Base-by-base conservation (phyloP, 2,888 invertebrate species). In the Schrankia costaestrigalis region DNA sequence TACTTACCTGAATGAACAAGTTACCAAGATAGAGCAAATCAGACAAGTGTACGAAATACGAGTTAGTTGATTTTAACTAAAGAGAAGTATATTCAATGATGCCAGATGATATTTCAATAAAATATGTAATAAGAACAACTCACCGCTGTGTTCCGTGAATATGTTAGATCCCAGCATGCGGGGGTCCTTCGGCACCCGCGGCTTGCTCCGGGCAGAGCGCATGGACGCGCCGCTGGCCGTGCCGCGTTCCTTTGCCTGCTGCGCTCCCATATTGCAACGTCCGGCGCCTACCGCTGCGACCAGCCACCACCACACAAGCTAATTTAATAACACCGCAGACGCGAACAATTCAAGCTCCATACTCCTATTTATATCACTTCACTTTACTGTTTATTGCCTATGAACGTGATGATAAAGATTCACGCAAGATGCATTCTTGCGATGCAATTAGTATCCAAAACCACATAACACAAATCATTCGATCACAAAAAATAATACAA, bases 81-180 rank as follows among this genome's bases (percentile, higher is more conserved):
- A n/a, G n/a, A n/a, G n/a, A n/a, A n/a, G n/a, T n/a, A n/a, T n/a
- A n/a, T n/a, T n/a, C n/a, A n/a, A n/a, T n/a, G n/a, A n/a, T n/a
- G n/a, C n/a, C n/a, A n/a, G n/a, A n/a, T n/a, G n/a, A n/a, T n/a
- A n/a, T n/a, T n/a, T n/a, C n/a, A 18, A 18, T n/a, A 18, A 18
- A 18, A 6, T 8, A 18, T 8, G 18, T 6, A 6, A 18, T 11
- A 7, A n/a, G 11, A 24, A 8, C 7, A 2, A 90, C 94, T 92
- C 89, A 97, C 97, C 97, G 86, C 94, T 96, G 82, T 97, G 97
- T 89, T 97, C 97, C 22, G 96, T 96, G 87, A 97, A 97, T 80
- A 97, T 95, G 89, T 97, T 97, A 66, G 95, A 93, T 70, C 95
- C 94, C 69, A 94, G 93, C 67, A 92, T 91, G 79, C 94, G 92